phyloP scores from a whole-genome alignment of 2,888 invertebrate species.

The Trissolcus japonicus region DNA sequence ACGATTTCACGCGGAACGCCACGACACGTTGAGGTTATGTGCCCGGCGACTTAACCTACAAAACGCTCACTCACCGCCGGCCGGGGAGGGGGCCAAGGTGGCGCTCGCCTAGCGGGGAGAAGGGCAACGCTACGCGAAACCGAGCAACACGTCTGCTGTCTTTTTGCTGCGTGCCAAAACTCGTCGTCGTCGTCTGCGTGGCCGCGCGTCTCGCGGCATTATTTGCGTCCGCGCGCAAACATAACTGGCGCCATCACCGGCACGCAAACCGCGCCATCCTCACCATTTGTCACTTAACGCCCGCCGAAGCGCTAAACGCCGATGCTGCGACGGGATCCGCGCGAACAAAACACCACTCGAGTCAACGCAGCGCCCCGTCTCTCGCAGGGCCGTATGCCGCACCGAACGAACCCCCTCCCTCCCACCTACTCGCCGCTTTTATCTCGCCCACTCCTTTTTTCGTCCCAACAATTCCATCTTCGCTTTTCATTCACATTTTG shows the following conservation, averaged over 20 bases:
- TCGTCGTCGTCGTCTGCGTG: constrained; percentile 42
- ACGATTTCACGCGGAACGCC: constrained; percentile 52
- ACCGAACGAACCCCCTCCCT: constrained; percentile 47
- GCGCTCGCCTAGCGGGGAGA: constrained; percentile 20
- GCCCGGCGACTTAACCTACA: constrained; percentile 74
- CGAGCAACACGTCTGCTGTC: constrained; percentile 22
- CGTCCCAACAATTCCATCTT: too few relatives aligned
- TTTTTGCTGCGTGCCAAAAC: constrained; percentile 20
- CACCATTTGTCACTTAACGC: constrained; percentile 59
- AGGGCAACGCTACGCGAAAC: constrained; percentile 39
- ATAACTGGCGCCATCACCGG: constrained; percentile 67
- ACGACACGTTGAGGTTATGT: constrained; percentile 68
- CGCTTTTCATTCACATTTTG: too few relatives aligned
- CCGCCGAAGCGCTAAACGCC: constrained; percentile 40
- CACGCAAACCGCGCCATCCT: constrained; percentile 48
- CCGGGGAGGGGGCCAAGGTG: constrained; percentile 44
- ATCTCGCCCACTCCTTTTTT: background rate
- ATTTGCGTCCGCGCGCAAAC: constrained; percentile 55
- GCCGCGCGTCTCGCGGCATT: constrained; percentile 65
- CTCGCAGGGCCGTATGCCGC: constrained; percentile 70
- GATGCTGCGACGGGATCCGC: constrained; percentile 46
- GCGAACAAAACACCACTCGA: constrained; percentile 60
- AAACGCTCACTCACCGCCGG: constrained; percentile 37
- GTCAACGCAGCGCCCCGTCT: constrained; percentile 72
- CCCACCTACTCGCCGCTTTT: background rate